These are phyloP conservation scores for Liodrosophila aerea DNA, from an alignment of 2,888 invertebrate genomes.

Conservation along the genomic window DNA sequence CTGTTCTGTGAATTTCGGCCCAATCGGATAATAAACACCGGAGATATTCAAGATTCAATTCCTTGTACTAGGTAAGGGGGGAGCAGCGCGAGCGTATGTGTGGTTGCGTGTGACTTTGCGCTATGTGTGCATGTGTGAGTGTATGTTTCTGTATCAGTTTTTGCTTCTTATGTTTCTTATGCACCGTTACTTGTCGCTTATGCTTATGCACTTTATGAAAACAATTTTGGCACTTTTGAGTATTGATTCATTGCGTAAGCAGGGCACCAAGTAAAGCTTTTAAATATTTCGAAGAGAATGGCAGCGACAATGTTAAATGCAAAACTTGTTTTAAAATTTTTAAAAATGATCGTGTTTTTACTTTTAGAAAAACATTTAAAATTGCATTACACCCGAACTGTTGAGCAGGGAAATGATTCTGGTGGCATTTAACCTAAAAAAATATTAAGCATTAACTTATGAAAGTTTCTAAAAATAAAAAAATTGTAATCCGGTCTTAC, in stretches of 20 bases:
- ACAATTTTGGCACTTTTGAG: not conserved
- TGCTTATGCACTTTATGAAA: not conserved
- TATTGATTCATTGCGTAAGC: not conserved
- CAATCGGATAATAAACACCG: too few species aligned
- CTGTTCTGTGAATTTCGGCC: too few species aligned
- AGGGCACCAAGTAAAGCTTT: not conserved
- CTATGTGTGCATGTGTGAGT: too few species aligned
- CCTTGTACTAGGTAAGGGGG: too few species aligned
- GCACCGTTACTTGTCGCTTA: too few species aligned
- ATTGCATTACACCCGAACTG: not conserved
- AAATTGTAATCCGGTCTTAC: conserved; percentile 1
- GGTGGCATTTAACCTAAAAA: not conserved
- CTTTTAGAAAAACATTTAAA: not conserved
- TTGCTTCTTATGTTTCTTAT: too few species aligned
- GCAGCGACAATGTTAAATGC: not conserved
- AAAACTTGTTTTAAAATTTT: not conserved
- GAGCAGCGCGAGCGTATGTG: too few species aligned
- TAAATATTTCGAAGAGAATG: not conserved
- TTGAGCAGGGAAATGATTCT: not conserved
- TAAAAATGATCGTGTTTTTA: not conserved
- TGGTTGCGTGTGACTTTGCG: too few species aligned
- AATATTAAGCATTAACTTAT: not conserved
- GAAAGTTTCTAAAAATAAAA: not conserved
- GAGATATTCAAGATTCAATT: too few species aligned
- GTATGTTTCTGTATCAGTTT: too few species aligned